Conservation (phyloP, 2,113 vertebrate genomes). For the Greenwoodochromis staneri region DNA sequence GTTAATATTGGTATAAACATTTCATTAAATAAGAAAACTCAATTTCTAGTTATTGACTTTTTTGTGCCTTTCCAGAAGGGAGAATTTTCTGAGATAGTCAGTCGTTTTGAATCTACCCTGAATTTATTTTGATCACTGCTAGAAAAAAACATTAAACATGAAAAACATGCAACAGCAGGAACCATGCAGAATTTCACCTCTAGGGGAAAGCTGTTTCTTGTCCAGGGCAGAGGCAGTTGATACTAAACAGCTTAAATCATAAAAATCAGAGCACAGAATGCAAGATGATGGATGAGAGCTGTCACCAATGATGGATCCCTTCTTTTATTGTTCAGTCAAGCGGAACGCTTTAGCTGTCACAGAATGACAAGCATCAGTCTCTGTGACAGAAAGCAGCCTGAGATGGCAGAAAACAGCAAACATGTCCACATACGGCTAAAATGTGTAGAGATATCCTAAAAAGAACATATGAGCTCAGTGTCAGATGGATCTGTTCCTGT, state of each 20-base stretch:
- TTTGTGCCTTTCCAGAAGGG: not conserved
- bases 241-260: slow-evolving; percentile 13
- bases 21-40: not conserved
- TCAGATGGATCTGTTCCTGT: not conserved
- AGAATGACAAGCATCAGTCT: slow-evolving; percentile 37
- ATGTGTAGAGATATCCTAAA: not conserved
- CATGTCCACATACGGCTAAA: not conserved
- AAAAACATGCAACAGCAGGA: not conserved
- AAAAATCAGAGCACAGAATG: not conserved
- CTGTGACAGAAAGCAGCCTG: not conserved
- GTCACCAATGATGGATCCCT: slow-evolving; percentile 28
- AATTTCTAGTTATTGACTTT: not conserved
- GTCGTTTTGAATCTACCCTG: not conserved
- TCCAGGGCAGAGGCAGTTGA: not conserved
- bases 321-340: slow-evolving; percentile 5
- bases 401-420: not conserved
- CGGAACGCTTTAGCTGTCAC: slow-evolving; percentile 10
- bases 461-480: not conserved
- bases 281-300: slow-evolving; percentile 23
- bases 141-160: not conserved
- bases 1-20: not conserved
- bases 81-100: not conserved
- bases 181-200: not conserved
- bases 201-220: not conserved
- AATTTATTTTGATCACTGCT: not conserved